Conservation (phyloP, 2,888 invertebrate species). For the Erpobdella octoculata region DNA sequence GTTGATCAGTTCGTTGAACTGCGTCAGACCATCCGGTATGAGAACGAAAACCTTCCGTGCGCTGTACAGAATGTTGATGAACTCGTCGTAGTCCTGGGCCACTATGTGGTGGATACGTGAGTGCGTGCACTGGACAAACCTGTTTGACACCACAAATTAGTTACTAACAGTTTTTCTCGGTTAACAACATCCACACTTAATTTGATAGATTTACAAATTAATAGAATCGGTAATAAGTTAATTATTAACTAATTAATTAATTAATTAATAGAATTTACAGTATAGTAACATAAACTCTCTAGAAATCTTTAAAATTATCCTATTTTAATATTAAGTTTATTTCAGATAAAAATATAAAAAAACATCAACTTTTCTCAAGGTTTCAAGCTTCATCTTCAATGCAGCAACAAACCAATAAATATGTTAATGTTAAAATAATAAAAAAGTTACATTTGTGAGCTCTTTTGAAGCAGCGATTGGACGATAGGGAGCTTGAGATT, state of each 20-base stretch:
- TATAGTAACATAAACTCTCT: too few species aligned
- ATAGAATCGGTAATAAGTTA: too few species aligned
- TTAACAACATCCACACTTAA: too few species aligned
- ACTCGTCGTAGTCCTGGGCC: constrained; percentile 78
- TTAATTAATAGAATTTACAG: too few species aligned
- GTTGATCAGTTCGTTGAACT: constrained; percentile 85
- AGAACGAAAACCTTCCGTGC: constrained; percentile 83
- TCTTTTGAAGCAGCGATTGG: constrained; percentile 86
- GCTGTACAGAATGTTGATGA: constrained; percentile 81
- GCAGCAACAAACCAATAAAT: not conserved
- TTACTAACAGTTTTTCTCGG: not conserved
- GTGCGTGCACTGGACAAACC: constrained; percentile 94
- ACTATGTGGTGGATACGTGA: constrained; percentile 89
- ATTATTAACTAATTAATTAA: too few species aligned
- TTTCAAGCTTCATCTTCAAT: not conserved
- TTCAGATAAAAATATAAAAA: not conserved
- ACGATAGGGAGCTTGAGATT: constrained; percentile 65
- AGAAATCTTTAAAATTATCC: too few species aligned
- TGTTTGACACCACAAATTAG: constrained; percentile 47
- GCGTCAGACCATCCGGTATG: constrained; percentile 84
- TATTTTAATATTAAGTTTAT: not conserved
- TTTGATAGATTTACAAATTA: too few species aligned
- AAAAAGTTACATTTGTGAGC: constrained; percentile 79
- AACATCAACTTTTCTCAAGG: not conserved
- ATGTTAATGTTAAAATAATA: not conserved